These are phyloP conservation scores for Tadarida brasiliensis DNA, from an alignment of 2,797 vertebrate genomes.

Conservation along the genomic window DNA sequence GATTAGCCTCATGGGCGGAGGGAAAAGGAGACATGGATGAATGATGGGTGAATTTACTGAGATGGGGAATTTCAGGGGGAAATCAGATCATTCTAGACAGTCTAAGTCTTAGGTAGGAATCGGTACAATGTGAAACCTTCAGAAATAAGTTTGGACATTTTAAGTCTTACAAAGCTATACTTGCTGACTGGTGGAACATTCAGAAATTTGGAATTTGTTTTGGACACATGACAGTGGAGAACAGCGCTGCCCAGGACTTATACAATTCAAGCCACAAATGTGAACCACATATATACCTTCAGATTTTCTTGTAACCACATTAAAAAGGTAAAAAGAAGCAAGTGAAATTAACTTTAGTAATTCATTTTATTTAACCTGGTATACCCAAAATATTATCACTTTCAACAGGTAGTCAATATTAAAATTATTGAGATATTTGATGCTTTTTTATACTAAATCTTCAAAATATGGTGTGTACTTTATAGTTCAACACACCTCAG, in stretches of 20 bases:
- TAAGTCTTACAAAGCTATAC: background rate
- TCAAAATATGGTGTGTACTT: background rate
- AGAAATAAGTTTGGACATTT: background rate
- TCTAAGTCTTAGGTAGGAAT: background rate
- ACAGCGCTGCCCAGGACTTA: background rate
- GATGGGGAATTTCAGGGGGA: background rate
- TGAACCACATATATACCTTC: constrained; percentile 1
- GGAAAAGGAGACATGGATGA: background rate
- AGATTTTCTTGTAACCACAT: constrained; percentile 39
- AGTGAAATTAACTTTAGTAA: constrained; percentile 36
- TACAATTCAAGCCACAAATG: background rate
- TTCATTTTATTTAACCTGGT: background rate
- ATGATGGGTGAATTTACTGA: background rate
- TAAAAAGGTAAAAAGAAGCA: background rate
- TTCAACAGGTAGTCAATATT: background rate
- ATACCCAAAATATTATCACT: background rate
- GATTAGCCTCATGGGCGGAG: background rate
- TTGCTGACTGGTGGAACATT: background rate
- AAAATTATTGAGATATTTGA: background rate
- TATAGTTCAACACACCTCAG: background rate
- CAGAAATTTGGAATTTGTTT: constrained; percentile 34
- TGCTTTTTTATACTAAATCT: background rate
- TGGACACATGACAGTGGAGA: background rate
- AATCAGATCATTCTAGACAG: background rate
- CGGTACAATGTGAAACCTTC: background rate